Base-by-base conservation (phyloP, 2,113 vertebrate species). In the Hydrochoerus hydrochaeris region DNA sequence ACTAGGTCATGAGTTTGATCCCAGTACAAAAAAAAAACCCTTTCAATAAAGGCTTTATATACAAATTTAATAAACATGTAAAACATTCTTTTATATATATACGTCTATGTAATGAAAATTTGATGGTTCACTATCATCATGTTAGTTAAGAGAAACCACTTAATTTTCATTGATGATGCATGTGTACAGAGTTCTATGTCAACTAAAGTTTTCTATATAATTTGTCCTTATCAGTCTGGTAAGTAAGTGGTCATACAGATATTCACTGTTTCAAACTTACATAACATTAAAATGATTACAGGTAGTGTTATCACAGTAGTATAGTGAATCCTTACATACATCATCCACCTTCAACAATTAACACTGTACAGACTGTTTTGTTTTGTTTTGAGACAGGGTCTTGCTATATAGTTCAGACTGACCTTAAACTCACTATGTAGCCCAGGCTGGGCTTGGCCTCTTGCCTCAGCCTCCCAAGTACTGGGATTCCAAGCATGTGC, bases 271-370 rank as follows among this genome's bases (percentile, higher is more conserved):
- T 91, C 17, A 82, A 20, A 88, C 30, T 54, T 86, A 46, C 3
- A 3, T 95, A 95, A 77, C 26, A 58, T 49, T 87, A 77, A 96
- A 81, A 88, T 77, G 30, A 65, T 94, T 94, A 28, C 73, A 77
- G 41, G 19, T 38, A 41, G 73, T 46, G 1, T 84, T 92, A 20
- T 92, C 82, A 84, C 44, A 63, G 9, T 87, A 94, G 16, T 92
- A 6, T 57, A 91, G 52, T 77, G 41, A 91, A 85, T 7, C 7
- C 30, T 58, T 85, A 44, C n/a, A 5, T 88, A 44, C 58, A 26
- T 54, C 58, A 35, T 69, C 60, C 35, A 41, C n/a, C 35, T 60
- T 88, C 35, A 89, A 2, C 65, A 85, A 7, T 95, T 82, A 81
- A 58, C 32, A 80, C 62, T 65, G 69, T 41, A 41, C 20, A 73